Percentiles rank a stretch among this genome's conserved stretches.
These are phyloP conservation scores for Rhinopomastus cyanomelas DNA, from an alignment of 2,113 vertebrate species.

Conservation along the genomic window DNA sequence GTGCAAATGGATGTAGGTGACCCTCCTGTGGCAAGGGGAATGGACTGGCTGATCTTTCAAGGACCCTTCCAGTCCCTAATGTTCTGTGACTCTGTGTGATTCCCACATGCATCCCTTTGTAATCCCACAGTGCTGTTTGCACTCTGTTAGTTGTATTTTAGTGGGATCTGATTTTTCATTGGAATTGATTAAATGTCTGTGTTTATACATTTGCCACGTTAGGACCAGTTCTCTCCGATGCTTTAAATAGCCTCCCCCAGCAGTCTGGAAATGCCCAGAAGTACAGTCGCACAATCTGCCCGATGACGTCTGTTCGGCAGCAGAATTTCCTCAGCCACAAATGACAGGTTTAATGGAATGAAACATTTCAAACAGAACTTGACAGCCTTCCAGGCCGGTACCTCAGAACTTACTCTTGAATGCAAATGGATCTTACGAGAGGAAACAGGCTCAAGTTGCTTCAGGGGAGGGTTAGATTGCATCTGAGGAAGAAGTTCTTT, in stretches of 20 bases:
- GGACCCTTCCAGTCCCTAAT: not conserved
- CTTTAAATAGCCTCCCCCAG: not conserved
- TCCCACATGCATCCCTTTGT: not conserved
- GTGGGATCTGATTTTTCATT: conserved; percentile 1
- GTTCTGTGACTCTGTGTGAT: not conserved
- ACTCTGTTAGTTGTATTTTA: conserved; percentile 8
- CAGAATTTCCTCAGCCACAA: not conserved
- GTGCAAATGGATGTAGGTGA: too few relatives aligned
- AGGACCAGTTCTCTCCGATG: not conserved
- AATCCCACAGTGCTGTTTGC: not conserved
- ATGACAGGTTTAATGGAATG: conserved; percentile 28
- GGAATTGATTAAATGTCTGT: not conserved
- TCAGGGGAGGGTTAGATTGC: too few relatives aligned
- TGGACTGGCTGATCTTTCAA: too few relatives aligned
- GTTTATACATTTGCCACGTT: not conserved
- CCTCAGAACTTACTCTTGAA: not conserved
- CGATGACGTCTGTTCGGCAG: conserved; percentile 19
- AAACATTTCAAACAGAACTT: conserved; percentile 33
- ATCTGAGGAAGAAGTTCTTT: too few relatives aligned
- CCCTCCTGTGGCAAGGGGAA: too few relatives aligned
- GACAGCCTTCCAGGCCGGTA: conserved; percentile 35
- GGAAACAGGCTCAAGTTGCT: too few relatives aligned
- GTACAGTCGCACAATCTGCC: not conserved
- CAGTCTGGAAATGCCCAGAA: not conserved
- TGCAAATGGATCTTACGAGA: too few relatives aligned